Evolutionary conservation across 2,113 vertebrate genomes (phyloP), one percentile per base, ranked within the genome.

Genomic region (Patagioenas fasciata): DNA sequence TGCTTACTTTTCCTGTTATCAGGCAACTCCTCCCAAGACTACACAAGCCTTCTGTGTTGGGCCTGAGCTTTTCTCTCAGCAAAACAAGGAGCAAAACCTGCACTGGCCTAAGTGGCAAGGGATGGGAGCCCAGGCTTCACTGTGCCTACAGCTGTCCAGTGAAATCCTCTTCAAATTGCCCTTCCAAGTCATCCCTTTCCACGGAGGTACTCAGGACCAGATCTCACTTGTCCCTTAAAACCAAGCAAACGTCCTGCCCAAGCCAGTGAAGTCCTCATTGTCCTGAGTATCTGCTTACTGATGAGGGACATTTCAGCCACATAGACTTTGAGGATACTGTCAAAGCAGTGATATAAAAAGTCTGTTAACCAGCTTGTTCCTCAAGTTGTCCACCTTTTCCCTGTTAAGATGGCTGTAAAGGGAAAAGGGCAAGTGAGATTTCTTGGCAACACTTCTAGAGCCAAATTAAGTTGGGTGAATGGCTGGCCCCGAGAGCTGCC

Each of bases 391-490:
- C 21, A 34, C 50, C 29, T 80, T 24, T 80, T 80, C 18, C 26
- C 50, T 89, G 2, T 0, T 61, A 48, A 84, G 54, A 24, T 28
- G 54, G 14, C 47, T 84, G 7, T 15, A 61, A 86, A 80, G 53
- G 36, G 56, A 75, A 89, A 89, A 92, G 40, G 70, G 47, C 62
- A 78, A 82, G 26, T 34, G 75, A 88, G 62, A 67, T 89, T 64
- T 78, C 56, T 83, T 65, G 42, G 70, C 54, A 29, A 40, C 11
- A 1, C 64, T 87, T 95, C 78, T 20, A 81, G 62, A 24, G 28
- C 34, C 6, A 50, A 79, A n/a, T 71, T 50, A 67, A 44, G 20
- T 7, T 86, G 4, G 11, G 51, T 1, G 23, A 70, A 44, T 40
- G 70, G 32, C 61, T 58, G 84, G 73, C 91, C 65, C 85, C 4